Base-by-base conservation (phyloP, 2,888 invertebrate genomes). In the Chloroclysta siterata region DNA sequence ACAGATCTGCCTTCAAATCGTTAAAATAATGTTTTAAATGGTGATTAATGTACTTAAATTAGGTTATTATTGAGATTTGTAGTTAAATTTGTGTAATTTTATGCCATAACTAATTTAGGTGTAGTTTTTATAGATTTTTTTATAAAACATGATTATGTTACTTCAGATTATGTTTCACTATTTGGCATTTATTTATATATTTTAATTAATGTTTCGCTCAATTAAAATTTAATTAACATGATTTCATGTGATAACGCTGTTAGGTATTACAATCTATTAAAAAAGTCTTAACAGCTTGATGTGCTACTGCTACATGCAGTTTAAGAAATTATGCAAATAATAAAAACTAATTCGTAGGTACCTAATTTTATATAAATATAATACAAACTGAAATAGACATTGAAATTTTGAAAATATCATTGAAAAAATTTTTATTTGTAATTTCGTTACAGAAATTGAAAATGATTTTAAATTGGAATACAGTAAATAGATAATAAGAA, bases 91-190 rank as follows among this genome's bases (percentile, higher is more conserved):
- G 84, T 69, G 63, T 67, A 79, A 85, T 88, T 88, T 87, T 87
- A 91, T 90, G 91, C 91, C 91, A 91, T 91, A 91, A 89, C 88
- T 90, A 90, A 91, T 90, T 89, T 90, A 89, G 88, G 83, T 77
- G 76, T 84, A 83, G 66, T 70, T 72, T 88, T 88, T 85, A 81
- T 84, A 87, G 81, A 75, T 88, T 87, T 88, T 88, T 82, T 79
- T 79, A 68, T 72, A 66, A 63, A 76, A 78, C 77, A 79, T 80
- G 76, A 78, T 79, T 79, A 78, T 81, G 83, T 80, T 83, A 78
- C 75, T 77, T 74, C 80, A 65, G 66, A 66, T 73, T 75, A 72
- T 15, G 74, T 77, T 81, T 81, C 75, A 60, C 77, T 71, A 77
- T 78, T 79, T 79, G 62, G 66, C 63, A 76, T 81, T 81, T 82